Conservation (phyloP, 2,888 invertebrate genomes). For the Calliphora vomitoria region DNA sequence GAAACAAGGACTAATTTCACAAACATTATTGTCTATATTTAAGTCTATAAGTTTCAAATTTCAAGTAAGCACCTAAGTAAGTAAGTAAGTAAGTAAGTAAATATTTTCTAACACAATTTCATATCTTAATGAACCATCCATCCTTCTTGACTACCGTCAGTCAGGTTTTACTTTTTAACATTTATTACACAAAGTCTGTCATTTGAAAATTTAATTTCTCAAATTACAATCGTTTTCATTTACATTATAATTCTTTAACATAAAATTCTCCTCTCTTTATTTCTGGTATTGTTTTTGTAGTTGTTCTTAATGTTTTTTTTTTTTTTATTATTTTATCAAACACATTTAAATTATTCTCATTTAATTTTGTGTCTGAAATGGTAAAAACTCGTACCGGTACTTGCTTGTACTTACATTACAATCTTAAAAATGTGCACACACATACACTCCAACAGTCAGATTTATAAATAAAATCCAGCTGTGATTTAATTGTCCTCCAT, state of each 20-base stretch:
- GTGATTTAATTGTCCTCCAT: conserved; percentile 71
- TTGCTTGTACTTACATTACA: conserved; percentile 22
- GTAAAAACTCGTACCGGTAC: background rate
- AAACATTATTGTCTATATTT: background rate
- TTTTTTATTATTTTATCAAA: background rate
- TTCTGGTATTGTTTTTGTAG: conserved; percentile 17
- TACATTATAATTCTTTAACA: conserved; percentile 49
- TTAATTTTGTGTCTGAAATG: conserved; percentile 46
- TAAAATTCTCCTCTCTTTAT: conserved; percentile 35
- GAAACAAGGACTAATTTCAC: background rate
- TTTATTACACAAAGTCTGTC: conserved; percentile 32
- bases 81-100: background rate
- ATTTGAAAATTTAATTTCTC: conserved; percentile 65
- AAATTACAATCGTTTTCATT: conserved; percentile 54
- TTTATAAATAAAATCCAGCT: conserved; percentile 57
- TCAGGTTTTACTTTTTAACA: background rate
- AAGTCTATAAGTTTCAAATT: conserved; percentile 1
- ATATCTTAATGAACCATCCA: no score
- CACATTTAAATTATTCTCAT: conserved; percentile 43
- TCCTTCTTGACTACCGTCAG: conserved; percentile 20
- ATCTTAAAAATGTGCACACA: background rate
- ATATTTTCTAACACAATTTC: no score
- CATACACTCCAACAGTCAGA: background rate
- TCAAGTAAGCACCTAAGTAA: background rate
- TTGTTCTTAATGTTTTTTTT: conserved; percentile 5